These are phyloP conservation scores for Lamprotornis superbus DNA, from an alignment of 2,113 vertebrate species.

Conservation along the genomic window DNA sequence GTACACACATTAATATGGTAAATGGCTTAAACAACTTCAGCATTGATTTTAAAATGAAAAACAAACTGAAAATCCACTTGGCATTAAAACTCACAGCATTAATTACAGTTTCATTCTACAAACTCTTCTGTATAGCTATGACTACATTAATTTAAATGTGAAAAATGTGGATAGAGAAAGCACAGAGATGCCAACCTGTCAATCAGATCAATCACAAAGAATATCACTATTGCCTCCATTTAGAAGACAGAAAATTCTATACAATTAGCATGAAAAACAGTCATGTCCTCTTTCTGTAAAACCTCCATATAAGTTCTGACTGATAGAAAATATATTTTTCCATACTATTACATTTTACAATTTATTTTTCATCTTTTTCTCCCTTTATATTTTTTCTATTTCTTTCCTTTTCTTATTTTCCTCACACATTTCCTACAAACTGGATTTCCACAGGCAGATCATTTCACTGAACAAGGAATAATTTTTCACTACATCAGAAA, in stretches of 20 bases:
- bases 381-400: not conserved
- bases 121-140: not conserved
- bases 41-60: not conserved
- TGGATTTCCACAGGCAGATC: not conserved
- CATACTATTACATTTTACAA: not conserved
- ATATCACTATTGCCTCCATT: not conserved
- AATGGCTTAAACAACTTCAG: not conserved
- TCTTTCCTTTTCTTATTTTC: not conserved
- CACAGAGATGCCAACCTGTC: not conserved
- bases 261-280: not conserved
- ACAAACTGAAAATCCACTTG: not conserved
- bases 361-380: not conserved
- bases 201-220: not conserved
- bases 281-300: not conserved
- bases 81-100: not conserved
- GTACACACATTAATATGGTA: slow-evolving; percentile 7
- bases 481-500: not conserved
- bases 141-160: not conserved
- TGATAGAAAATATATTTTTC: slow-evolving; percentile 47
- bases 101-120: not conserved
- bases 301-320: slow-evolving; percentile 18
- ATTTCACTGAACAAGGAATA: not conserved
- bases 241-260: slow-evolving; percentile 6
- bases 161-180: not conserved
- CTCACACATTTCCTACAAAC: not conserved